A percentile compares a stretch with the other conserved stretches of the same genome.
Evolutionary conservation across 2,797 vertebrate genomes (phyloP).

Genomic region (Uromys caudimaculatus): DNA sequence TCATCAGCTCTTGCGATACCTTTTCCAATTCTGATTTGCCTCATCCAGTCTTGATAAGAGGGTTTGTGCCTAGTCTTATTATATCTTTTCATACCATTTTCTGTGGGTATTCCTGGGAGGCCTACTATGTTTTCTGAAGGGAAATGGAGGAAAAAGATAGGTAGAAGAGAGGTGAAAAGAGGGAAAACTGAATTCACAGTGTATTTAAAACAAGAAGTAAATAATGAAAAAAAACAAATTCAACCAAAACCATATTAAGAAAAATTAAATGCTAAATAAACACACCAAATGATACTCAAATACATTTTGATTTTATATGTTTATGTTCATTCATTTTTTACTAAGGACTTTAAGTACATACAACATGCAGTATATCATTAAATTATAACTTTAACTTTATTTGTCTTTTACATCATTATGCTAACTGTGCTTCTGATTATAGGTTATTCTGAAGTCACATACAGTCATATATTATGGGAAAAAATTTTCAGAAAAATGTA

Average conservation of each 20-base stretch:
- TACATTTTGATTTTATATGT: not conserved
- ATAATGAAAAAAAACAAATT: not conserved
- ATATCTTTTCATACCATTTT: not conserved
- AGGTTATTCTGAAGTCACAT: not conserved
- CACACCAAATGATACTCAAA: not conserved
- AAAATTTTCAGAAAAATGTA: not conserved
- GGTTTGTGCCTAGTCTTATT: not conserved
- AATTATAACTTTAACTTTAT: not conserved
- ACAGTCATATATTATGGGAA: not conserved
- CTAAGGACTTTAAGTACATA: not conserved
- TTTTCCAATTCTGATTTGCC: no score
- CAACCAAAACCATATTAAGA: not conserved
- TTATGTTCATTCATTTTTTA: not conserved
- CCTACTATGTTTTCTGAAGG: not conserved
- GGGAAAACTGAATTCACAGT: not conserved
- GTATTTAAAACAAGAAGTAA: not conserved
- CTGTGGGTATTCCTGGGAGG: not conserved
- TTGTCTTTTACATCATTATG: not conserved
- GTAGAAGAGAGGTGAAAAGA: not conserved
- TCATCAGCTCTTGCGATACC: no score
- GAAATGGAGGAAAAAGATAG: not conserved
- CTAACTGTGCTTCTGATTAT: not conserved
- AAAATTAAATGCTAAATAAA: not conserved
- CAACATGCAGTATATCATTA: not conserved
- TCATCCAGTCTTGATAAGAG: no score